Conservation (phyloP, 2,888 invertebrate genomes). For the Tinea trinotella region DNA sequence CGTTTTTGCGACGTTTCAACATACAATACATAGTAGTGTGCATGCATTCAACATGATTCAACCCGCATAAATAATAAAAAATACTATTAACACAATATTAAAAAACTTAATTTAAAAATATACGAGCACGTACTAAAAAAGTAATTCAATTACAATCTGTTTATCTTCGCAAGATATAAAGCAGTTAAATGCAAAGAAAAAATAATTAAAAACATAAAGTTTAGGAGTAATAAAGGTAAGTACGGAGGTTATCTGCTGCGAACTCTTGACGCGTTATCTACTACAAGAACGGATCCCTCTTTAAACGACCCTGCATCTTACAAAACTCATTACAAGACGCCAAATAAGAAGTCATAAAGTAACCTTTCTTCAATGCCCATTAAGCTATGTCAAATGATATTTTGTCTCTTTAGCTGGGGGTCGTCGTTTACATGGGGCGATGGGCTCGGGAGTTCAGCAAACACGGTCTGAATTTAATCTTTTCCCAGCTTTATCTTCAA, state of each 20-base stretch:
- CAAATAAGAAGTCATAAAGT: slow-evolving; percentile 65
- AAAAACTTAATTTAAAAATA: too few relatives aligned
- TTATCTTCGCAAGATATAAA: background rate
- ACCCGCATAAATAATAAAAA: too few relatives aligned
- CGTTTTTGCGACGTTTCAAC: too few relatives aligned
- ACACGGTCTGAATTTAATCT: slow-evolving; percentile 63
- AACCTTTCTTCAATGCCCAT: slow-evolving; percentile 56
- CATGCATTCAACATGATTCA: too few relatives aligned
- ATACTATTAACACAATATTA: too few relatives aligned
- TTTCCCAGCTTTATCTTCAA: slow-evolving; percentile 51
- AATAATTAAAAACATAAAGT: background rate
- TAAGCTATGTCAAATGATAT: slow-evolving; percentile 67
- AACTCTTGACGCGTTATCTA: slow-evolving; percentile 17
- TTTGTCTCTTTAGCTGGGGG: slow-evolving; percentile 50
- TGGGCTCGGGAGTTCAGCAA: slow-evolving; percentile 40
- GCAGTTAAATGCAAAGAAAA: background rate
- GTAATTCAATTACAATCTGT: background rate
- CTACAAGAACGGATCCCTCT: background rate
- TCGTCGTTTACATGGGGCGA: slow-evolving; percentile 58
- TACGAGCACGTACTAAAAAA: background rate
- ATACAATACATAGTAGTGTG: too few relatives aligned
- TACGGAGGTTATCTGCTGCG: slow-evolving; percentile 1
- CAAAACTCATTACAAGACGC: slow-evolving; percentile 64
- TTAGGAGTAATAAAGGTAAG: slow-evolving; percentile 3
- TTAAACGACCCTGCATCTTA: slow-evolving; percentile 36